Percentiles rank a stretch among this genome's conserved stretches.
phyloP scores from a whole-genome alignment of 2,888 invertebrate species.

The Sinopyrophorus schimmeli region DNA sequence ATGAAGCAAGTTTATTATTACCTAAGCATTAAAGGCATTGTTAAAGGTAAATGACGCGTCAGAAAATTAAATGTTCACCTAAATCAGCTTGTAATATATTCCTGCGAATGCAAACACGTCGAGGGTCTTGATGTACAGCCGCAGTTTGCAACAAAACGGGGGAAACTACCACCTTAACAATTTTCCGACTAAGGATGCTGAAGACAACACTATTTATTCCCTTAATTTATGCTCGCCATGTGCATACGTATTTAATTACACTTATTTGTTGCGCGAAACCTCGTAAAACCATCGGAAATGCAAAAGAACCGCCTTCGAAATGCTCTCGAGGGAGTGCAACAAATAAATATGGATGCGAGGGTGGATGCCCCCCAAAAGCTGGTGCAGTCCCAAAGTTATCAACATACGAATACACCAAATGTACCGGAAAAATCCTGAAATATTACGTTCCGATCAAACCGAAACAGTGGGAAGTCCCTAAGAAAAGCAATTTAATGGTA shows the following conservation, averaged over 20 bases:
- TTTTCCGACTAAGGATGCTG: slow-evolving; percentile 17
- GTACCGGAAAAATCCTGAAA: slow-evolving; percentile 18
- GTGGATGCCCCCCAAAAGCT: slow-evolving; percentile 15
- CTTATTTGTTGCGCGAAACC: slow-evolving; percentile 20
- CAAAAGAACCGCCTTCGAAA: too few relatives aligned
- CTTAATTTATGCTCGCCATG: slow-evolving; percentile 21
- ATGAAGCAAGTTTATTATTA: slow-evolving; percentile 25
- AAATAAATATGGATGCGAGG: slow-evolving; percentile 13
- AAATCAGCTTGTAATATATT: slow-evolving; percentile 37
- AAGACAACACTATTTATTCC: slow-evolving; percentile 23
- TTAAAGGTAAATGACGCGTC: slow-evolving; percentile 34
- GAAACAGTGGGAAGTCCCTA: too few relatives aligned
- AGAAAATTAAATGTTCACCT: slow-evolving; percentile 36
- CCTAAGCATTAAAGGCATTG: slow-evolving; percentile 20
- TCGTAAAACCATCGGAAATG: too few relatives aligned
- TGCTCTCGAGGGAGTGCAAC: slow-evolving; percentile 10
- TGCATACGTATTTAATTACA: slow-evolving; percentile 25
- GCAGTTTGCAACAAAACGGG: slow-evolving; percentile 28
- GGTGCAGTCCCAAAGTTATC: slow-evolving; percentile 15
- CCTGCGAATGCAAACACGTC: slow-evolving; percentile 34
- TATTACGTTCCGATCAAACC: too few relatives aligned
- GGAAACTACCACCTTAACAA: slow-evolving; percentile 21
- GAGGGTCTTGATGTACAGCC: slow-evolving; percentile 32
- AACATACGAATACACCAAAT: slow-evolving; percentile 21
- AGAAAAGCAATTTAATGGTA: too few relatives aligned